These are phyloP conservation scores for Bradysia coprophila DNA, from an alignment of 1,140 invertebrate genomes.

Conservation along the genomic window DNA sequence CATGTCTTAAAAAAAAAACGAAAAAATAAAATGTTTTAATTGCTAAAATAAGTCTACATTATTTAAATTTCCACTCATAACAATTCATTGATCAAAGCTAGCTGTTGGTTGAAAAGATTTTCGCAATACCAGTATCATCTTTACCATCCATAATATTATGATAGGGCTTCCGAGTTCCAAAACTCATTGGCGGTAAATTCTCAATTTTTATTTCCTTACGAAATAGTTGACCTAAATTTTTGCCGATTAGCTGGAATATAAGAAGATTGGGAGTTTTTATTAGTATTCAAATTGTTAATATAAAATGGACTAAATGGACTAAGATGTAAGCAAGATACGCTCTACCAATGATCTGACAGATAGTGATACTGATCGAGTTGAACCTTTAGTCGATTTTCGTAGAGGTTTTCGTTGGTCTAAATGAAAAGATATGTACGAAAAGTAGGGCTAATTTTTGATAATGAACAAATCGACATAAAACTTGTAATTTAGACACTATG, in stretches of 20 bases:
- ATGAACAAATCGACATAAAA: too few relatives aligned
- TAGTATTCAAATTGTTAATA: not conserved
- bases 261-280: not conserved
- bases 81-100: too few relatives aligned
- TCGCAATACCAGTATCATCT: not conserved
- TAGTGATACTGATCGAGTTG: too few relatives aligned
- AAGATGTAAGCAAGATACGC: too few relatives aligned
- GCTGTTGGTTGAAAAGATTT: constrained; percentile 1
- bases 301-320: constrained; percentile 5
- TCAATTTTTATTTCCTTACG: constrained; percentile 69
- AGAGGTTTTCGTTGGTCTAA: not conserved
- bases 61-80: too few relatives aligned
- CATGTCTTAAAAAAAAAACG: too few relatives aligned
- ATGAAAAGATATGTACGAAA: not conserved
- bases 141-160: not conserved
- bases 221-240: constrained; percentile 66
- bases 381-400: constrained; percentile 1
- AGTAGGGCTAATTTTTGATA: not conserved
- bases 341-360: too few relatives aligned
- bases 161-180: constrained; percentile 11
- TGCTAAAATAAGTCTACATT: too few relatives aligned
- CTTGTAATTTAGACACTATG: too few relatives aligned
- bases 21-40: too few relatives aligned
- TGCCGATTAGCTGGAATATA: constrained; percentile 45
- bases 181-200: constrained; percentile 50